A percentile compares a stretch with the other conserved stretches of the same genome.
These are phyloP conservation scores for Anneissia japonica DNA, from an alignment of 35 echinoderm and acorn worm genomes.

Conservation along the genomic window DNA sequence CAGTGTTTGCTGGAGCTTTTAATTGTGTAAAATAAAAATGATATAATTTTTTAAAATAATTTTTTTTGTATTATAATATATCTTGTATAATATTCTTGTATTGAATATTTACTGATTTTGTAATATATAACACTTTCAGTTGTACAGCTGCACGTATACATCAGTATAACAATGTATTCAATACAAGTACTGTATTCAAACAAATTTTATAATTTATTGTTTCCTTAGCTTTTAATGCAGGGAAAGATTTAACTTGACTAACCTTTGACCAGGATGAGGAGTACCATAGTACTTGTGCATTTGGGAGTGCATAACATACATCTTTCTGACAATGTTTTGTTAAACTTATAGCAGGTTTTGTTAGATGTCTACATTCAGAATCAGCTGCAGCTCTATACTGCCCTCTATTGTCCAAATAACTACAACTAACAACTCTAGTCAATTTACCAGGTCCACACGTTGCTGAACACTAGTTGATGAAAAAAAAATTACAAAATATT, in stretches of 20 bases:
- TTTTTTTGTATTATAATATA: too few relatives aligned
- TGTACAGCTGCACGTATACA: too few relatives aligned
- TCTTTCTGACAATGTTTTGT: slow-evolving; percentile 69
- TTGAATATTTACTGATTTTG: too few relatives aligned
- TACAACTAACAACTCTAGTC: slow-evolving; percentile 70
- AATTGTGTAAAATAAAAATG: too few relatives aligned
- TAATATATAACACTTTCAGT: too few relatives aligned
- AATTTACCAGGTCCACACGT: slow-evolving; percentile 76
- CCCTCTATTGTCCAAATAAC: slow-evolving; percentile 68
- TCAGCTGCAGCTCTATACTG: slow-evolving; percentile 81
- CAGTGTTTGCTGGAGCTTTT: too few relatives aligned
- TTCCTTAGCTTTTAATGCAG: too few relatives aligned
- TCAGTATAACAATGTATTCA: too few relatives aligned
- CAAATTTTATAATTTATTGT: too few relatives aligned
- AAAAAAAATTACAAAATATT: background rate
- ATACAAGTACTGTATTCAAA: too few relatives aligned
- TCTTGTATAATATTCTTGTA: too few relatives aligned
- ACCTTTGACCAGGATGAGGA: slow-evolving; percentile 73
- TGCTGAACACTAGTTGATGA: slow-evolving; percentile 62
- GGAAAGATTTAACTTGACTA: background rate
- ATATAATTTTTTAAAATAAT: too few relatives aligned
- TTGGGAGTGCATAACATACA: slow-evolving; percentile 21
- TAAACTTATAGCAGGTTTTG: slow-evolving; percentile 42
- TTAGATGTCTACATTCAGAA: slow-evolving; percentile 36
- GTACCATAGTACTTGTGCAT: slow-evolving; percentile 51